Conservation (phyloP, 1,140 invertebrate species). For the Trichonephila clavata region DNA sequence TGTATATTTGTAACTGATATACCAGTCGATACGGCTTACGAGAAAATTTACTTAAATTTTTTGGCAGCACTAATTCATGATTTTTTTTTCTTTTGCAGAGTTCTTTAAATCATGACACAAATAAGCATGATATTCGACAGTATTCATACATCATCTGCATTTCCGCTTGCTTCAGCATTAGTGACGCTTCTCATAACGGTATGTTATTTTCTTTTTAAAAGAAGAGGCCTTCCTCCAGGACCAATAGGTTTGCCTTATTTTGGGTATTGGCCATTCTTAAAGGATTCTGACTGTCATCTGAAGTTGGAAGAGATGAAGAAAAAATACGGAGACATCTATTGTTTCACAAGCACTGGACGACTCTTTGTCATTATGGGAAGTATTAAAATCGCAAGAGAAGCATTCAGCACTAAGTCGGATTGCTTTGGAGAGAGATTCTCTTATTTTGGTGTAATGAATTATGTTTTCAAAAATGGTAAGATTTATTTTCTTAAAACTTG, state of each 20-base stretch:
- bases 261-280: conserved; percentile 31
- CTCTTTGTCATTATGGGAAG: conserved; percentile 40
- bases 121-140: too few relatives aligned
- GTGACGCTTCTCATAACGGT: background rate
- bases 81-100: too few relatives aligned
- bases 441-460: background rate
- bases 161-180: background rate
- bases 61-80: too few relatives aligned
- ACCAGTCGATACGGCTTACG: too few relatives aligned
- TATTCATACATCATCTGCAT: background rate
- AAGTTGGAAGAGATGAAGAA: background rate
- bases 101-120: too few relatives aligned
- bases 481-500: background rate
- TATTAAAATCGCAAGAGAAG: background rate
- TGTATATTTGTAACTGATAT: too few relatives aligned
- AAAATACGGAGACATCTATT: conserved; percentile 40
- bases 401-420: background rate
- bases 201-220: background rate
- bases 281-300: background rate
- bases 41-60: too few relatives aligned
- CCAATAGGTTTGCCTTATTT: conserved; percentile 16
- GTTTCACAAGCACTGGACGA: background rate
- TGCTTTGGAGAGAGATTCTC: conserved; percentile 2
- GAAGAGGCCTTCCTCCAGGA: conserved; percentile 30
- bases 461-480: conserved; percentile 28